Conservation (phyloP, 2,113 vertebrate genomes). For the Boulengeromyrus knoepffleri region DNA sequence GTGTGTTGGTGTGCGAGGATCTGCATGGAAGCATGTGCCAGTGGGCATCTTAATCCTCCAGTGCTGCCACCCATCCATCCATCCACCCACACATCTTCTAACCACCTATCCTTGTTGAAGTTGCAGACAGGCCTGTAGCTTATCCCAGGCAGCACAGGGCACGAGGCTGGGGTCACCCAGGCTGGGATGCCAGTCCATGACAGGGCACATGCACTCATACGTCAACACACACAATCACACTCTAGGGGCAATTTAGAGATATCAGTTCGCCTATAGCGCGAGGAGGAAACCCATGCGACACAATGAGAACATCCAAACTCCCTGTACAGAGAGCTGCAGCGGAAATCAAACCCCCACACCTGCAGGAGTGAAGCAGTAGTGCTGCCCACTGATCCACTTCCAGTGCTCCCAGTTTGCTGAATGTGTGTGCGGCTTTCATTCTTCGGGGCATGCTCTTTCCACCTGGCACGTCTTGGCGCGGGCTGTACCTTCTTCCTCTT, state of each 20-base stretch:
- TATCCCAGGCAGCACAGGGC: neutral
- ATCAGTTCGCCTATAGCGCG: neutral
- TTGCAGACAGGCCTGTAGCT: neutral
- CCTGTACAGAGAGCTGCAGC: neutral
- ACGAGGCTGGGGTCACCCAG: neutral
- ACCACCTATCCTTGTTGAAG: neutral
- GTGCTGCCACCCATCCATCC: slow-evolving; percentile 30
- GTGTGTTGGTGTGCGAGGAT: neutral
- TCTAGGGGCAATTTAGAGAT: neutral
- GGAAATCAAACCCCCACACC: neutral
- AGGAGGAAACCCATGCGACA: neutral
- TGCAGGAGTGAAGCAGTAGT: neutral
- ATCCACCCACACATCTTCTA: neutral
- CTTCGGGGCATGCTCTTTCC: slow-evolving; percentile 71
- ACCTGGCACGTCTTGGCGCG: slow-evolving; percentile 47
- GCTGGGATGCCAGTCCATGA: neutral
- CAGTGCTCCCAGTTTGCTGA: neutral
- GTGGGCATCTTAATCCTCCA: slow-evolving; percentile 26
- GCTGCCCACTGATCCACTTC: neutral
- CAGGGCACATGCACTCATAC: neutral
- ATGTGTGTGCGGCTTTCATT: slow-evolving; percentile 61
- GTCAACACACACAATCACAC: neutral
- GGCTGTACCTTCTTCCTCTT: neutral
- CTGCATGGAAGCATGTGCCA: neutral
- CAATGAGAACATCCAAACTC: neutral